Base-by-base conservation (phyloP, 2,797 vertebrate genomes). In the Periparus ater region DNA sequence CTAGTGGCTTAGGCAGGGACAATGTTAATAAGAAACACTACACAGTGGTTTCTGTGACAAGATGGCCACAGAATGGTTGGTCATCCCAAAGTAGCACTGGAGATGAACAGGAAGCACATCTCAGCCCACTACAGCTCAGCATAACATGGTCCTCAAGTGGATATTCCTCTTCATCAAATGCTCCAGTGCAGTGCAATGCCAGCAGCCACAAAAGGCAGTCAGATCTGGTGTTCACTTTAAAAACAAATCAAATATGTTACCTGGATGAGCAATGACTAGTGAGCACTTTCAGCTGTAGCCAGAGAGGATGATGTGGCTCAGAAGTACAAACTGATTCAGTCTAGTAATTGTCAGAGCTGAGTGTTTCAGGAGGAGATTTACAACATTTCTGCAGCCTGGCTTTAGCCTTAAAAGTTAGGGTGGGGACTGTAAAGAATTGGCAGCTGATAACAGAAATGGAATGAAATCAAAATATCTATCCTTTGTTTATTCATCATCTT, bases 391-490 rank as follows among this genome's bases (percentile, higher is more conserved):
- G 75, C 60, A 85, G 74, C 80, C 27, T 72, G 92, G 84, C 78
- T 75, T 84, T 67, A 72, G 65, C 55, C 76, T 50, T 75, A 77
- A 77, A 58, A 70, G 47, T 83, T 85, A 72, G 95, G 91, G 96
- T 62, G 82, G 88, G 21, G 90, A 94, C 82, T 62, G 50, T 85
- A 89, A 85, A 88, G 85, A 92, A 79, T 65, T 97, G 91, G 96
- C 94, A 94, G 55, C 63, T 89, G 82, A 76, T 95, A 77, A 96
- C 60, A 97, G 88, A 91, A 88, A 87, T 73, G 36, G 91, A 95
- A 91, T 57, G 53, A 93, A 96, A 95, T 61, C 89, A 95, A 86
- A 96, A 88, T 90, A 96, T 95, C 93, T 95, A 81, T 90, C 70
- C 45, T 90, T 93, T 95, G 67, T 91, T 95, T 91, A 95, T 90